phyloP scores from a whole-genome alignment of 2,113 vertebrate genomes.

The Steatornis caripensis region DNA sequence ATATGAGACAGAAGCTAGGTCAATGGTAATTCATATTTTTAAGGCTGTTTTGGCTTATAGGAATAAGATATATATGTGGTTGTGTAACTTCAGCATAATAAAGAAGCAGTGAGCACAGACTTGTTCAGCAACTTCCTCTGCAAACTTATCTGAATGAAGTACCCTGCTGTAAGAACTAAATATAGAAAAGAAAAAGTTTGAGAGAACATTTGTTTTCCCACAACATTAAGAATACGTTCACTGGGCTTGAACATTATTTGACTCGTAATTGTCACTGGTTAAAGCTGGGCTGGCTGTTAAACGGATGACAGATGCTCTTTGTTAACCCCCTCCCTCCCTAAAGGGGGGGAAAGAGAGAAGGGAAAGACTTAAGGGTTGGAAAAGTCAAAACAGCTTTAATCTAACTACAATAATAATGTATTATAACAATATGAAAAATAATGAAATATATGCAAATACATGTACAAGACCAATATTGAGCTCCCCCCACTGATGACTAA shows the following conservation, averaged over 20 bases:
- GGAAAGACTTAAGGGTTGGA: too few relatives aligned
- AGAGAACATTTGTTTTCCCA: background rate
- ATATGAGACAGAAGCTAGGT: background rate
- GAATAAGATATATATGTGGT: background rate
- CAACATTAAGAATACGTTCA: background rate
- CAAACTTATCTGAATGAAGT: background rate
- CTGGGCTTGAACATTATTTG: background rate
- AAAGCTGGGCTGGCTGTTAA: too few relatives aligned
- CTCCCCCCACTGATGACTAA: too few relatives aligned
- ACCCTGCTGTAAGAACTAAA: background rate
- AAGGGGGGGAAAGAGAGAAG: too few relatives aligned
- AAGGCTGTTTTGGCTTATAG: background rate
- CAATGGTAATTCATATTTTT: background rate
- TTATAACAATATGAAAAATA: too few relatives aligned
- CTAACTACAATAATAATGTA: too few relatives aligned
- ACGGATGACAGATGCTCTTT: too few relatives aligned
- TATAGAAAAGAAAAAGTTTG: background rate
- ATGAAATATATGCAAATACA: too few relatives aligned
- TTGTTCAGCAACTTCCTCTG: background rate
- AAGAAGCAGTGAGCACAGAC: background rate
- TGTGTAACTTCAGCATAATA: background rate
- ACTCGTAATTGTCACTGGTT: too few relatives aligned
- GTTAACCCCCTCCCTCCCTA: too few relatives aligned
- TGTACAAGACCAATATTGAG: too few relatives aligned
- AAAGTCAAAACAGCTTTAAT: too few relatives aligned